These are phyloP conservation scores for Cylloceria caligata DNA, from an alignment of 2,888 invertebrate genomes.

Conservation along the genomic window DNA sequence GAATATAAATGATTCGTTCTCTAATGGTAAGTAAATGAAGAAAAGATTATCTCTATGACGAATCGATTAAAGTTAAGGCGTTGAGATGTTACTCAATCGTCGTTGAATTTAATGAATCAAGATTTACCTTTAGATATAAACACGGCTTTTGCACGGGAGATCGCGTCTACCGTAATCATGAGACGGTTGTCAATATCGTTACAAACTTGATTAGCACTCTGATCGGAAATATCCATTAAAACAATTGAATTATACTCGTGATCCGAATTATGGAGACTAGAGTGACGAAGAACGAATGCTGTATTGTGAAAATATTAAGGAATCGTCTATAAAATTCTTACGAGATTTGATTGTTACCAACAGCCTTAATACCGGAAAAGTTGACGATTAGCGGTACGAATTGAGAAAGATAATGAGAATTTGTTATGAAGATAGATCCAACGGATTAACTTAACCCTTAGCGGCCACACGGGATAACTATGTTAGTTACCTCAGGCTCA, in stretches of 20 bases:
- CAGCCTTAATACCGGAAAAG: too few species aligned
- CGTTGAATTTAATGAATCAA: constrained; percentile 9
- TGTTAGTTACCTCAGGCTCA: too few species aligned
- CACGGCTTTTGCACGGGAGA: background rate
- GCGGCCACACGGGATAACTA: too few species aligned
- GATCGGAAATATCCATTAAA: constrained; percentile 23
- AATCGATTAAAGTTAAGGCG: constrained; percentile 14
- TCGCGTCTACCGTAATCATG: background rate
- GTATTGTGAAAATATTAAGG: background rate
- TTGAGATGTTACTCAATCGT: background rate
- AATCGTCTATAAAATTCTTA: too few species aligned
- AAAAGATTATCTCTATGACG: background rate
- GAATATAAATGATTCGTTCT: background rate
- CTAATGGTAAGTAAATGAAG: background rate
- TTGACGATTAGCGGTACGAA: too few species aligned
- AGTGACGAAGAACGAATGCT: background rate
- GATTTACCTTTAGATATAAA: background rate
- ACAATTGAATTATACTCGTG: background rate
- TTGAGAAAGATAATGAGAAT: too few species aligned
- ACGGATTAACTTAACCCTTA: too few species aligned
- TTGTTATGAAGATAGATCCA: too few species aligned
- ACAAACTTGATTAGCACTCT: constrained; percentile 24
- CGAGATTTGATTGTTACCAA: too few species aligned
- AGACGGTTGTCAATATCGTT: constrained; percentile 22
- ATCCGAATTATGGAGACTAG: background rate